Evolutionary conservation across 2,888 invertebrate species (phyloP), one percentile per base, ranked within the genome.

Genomic region (Adelphocoris suturalis): DNA sequence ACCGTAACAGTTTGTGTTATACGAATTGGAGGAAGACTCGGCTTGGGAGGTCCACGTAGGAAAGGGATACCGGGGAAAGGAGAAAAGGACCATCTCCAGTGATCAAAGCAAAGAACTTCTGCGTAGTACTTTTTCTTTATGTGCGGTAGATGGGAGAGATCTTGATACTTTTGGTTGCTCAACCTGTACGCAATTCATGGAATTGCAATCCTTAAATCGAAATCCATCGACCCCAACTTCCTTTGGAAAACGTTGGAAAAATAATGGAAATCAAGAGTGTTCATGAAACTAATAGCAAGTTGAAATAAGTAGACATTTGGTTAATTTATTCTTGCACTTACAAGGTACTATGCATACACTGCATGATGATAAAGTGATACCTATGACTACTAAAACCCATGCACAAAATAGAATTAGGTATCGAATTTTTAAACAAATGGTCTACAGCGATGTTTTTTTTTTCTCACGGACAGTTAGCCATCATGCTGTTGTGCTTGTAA

Each of bases 1-100:
- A 68, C 27, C 68, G 68, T 68, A 68, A 68, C 68, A 68, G 68
- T 68, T 68, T 68, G 68, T 68, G 68, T 68, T 68, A 68, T 68
- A 68, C 68, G 68, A 68, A 68, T 68, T 23, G 68, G 23, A 68
- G 68, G 68, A 68, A 23, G 23, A 11, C 27, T 68, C 7, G 68
- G 12, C 23, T 27, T 68, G 68, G 68, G 23, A 19, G 68, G 27
- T 68, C 68, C 19, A 19, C 27, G 68, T 68, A 68, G 23, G 68
- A 19, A 68, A 68, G 68, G 19, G 23, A 68, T 68, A 68, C 12
- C 68, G 68, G 9, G 68, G 68, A 23, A 68, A 68, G 0, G 68
- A 13, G 23, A 19, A 23, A 68, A 68, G 27, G 68, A 19, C 68
- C 68, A 68, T 68, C 68, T 68, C 68, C 68, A 23, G 68, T 68